Evolutionary conservation across 2,113 vertebrate species (phyloP).

Genomic region (Carassius auratus): DNA sequence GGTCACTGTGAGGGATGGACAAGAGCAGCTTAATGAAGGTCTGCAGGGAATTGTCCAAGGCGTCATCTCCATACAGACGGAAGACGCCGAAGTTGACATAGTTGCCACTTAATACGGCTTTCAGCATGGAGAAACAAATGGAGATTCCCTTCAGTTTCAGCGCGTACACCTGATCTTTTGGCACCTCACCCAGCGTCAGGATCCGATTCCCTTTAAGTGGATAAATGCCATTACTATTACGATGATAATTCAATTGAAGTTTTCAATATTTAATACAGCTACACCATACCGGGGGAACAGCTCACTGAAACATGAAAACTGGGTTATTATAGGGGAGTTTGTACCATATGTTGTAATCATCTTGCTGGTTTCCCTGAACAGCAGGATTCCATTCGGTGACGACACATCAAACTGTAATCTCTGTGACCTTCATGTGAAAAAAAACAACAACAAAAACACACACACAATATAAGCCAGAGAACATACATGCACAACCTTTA

Average conservation of each 20-base stretch:
- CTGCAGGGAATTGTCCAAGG: slow-evolving; percentile 94
- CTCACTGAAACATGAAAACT: neutral
- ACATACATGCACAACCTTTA: neutral
- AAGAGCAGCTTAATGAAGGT: slow-evolving; percentile 98
- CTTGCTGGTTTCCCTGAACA: slow-evolving; percentile 98
- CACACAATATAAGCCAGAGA: neutral
- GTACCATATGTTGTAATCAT: slow-evolving; percentile 99
- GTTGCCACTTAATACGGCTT: slow-evolving; percentile 96
- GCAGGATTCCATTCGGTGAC: slow-evolving; percentile 94
- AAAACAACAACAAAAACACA: slow-evolving; percentile 17
- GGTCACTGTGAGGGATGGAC: slow-evolving; percentile 96
- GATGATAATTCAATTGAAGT: neutral
- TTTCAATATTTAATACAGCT: neutral
- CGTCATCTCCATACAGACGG: slow-evolving; percentile 95
- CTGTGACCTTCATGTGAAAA: slow-evolving; percentile 81
- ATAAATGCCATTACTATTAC: neutral
- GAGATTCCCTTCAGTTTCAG: slow-evolving; percentile 98
- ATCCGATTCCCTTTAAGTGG: slow-evolving; percentile 86
- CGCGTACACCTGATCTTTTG: slow-evolving; percentile 96
- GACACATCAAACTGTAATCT: slow-evolving; percentile 96
- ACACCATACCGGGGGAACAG: neutral
- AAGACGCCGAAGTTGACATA: slow-evolving; percentile 99
- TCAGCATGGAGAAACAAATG: slow-evolving; percentile 98
- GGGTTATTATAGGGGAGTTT: neutral
- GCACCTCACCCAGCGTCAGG: slow-evolving; percentile 93